Percentiles rank a stretch among this genome's conserved stretches.
Evolutionary conservation across 2,797 vertebrate genomes (phyloP).

Genomic region (Chromobotia macracanthus): DNA sequence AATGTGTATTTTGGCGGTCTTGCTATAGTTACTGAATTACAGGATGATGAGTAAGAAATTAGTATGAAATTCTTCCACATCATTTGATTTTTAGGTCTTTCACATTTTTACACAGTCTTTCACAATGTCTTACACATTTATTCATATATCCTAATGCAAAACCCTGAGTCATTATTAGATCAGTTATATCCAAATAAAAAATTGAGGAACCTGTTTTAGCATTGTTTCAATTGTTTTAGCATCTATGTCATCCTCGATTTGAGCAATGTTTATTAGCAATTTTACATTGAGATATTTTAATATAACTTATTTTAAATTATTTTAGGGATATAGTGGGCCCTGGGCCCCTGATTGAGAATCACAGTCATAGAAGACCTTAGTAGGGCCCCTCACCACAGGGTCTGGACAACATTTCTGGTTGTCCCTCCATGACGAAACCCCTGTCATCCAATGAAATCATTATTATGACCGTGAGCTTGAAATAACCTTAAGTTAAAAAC

Average conservation of each 20-base stretch:
- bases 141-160: too few species aligned
- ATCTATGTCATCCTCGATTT: too few species aligned
- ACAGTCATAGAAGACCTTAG: too few species aligned
- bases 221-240: not conserved
- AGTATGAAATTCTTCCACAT: not conserved
- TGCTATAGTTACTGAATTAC: not conserved
- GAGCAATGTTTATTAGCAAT: too few species aligned
- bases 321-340: too few species aligned
- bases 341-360: too few species aligned
- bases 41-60: not conserved
- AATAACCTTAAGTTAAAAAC: not conserved
- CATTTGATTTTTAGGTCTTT: not conserved
- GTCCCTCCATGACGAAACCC: not conserved
- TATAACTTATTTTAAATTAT: too few species aligned
- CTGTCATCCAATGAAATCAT: not conserved
- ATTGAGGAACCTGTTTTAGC: not conserved
- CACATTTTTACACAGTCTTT: not conserved
- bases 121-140: too few species aligned
- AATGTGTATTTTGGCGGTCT: not conserved
- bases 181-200: not conserved
- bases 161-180: not conserved
- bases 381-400: too few species aligned
- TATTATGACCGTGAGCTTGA: not conserved
- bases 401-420: not conserved
- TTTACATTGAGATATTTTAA: too few species aligned